Conservation (phyloP, 1,140 invertebrate species). For the Drosophila bipectinata region DNA sequence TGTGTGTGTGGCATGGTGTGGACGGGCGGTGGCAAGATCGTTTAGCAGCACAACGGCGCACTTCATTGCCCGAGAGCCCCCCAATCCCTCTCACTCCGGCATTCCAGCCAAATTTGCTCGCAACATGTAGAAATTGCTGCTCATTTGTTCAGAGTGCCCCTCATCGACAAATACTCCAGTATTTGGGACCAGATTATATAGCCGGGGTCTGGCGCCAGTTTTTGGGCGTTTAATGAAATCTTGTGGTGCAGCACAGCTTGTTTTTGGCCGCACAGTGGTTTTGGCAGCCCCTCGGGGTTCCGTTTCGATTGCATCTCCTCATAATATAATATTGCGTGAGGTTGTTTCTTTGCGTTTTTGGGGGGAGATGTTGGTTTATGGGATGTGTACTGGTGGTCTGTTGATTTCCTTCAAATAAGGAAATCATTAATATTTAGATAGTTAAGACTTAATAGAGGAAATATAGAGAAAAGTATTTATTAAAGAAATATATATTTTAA, state of each 20-base stretch:
- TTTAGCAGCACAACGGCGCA: conserved; percentile 78
- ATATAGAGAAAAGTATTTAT: not conserved
- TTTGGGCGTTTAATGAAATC: conserved; percentile 78
- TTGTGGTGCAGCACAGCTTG: conserved; percentile 47
- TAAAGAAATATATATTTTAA: no score
- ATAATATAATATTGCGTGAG: conserved; percentile 45
- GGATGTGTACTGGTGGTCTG: conserved; percentile 23
- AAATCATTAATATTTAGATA: conserved; percentile 14
- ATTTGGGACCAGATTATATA: conserved; percentile 33
- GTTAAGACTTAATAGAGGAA: not conserved
- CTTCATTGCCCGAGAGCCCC: conserved; percentile 61
- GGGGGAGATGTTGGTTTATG: not conserved
- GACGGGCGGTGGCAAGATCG: conserved; percentile 82
- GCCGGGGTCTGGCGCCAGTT: conserved; percentile 65
- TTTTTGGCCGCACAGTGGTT: conserved; percentile 45
- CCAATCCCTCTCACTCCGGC: conserved; percentile 6
- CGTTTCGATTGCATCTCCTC: conserved; percentile 9
- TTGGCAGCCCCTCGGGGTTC: conserved; percentile 67
- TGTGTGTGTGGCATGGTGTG: conserved; percentile 78
- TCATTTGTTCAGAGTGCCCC: conserved; percentile 67
- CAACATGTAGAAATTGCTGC: conserved; percentile 80
- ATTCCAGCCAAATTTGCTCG: conserved; percentile 79
- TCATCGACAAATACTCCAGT: conserved; percentile 5
- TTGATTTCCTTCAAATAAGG: conserved; percentile 3
- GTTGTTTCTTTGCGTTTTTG: conserved; percentile 4